Conservation (phyloP, 2,888 invertebrate species). For the Lapara coniferarum region DNA sequence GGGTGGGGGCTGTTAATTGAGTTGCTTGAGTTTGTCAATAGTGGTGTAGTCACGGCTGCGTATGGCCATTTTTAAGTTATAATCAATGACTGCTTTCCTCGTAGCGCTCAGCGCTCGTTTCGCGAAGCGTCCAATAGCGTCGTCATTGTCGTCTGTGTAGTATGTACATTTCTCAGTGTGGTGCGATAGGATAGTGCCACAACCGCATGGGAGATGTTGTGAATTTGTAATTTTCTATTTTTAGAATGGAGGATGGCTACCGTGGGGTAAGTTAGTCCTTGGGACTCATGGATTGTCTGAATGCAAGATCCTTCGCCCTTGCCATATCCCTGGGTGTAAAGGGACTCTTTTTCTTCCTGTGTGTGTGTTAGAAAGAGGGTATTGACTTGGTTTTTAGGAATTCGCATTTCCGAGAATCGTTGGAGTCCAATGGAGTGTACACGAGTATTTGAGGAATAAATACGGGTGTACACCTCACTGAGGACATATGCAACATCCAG, state of each 20-base stretch:
- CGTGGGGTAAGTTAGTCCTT: neutral
- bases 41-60: neutral
- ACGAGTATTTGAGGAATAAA: neutral
- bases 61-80: neutral
- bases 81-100: neutral
- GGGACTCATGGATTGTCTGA: neutral
- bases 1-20: too few species aligned
- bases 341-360: neutral
- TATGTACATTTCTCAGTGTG: neutral
- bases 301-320: conserved; percentile 3
- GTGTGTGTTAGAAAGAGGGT: neutral
- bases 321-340: neutral
- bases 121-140: neutral
- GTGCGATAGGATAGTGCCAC: neutral
- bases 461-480: neutral
- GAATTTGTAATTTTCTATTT: neutral
- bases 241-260: neutral
- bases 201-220: neutral
- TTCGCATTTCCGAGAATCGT: neutral
- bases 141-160: neutral
- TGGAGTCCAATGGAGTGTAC: neutral
- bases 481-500: conserved; percentile 11
- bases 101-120: neutral
- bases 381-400: neutral
- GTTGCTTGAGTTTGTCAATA: too few species aligned